Evolutionary conservation across 2,113 vertebrate genomes (phyloP).

Genomic region (Cacatua alba): DNA sequence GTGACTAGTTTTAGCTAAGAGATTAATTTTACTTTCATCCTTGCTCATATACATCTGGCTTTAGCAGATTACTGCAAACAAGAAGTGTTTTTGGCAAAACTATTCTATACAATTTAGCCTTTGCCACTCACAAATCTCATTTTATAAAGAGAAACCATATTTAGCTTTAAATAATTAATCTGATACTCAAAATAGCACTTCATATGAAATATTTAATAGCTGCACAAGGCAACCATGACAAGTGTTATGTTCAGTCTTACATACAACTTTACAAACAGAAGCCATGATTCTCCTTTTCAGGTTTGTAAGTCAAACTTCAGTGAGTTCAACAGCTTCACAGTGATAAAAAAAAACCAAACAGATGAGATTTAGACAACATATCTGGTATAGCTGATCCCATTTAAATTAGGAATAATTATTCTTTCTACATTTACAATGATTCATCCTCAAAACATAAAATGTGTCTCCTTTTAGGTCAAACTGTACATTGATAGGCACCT

Average conservation of each 20-base stretch:
- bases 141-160: background rate
- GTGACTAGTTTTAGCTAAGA: background rate
- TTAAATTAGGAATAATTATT: background rate
- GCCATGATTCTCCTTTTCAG: background rate
- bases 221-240: background rate
- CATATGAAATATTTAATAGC: slow-evolving; percentile 11
- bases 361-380: background rate
- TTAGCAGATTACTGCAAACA: background rate
- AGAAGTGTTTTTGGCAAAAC: background rate
- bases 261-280: background rate
- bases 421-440: background rate
- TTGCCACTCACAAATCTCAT: background rate
- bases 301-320: background rate
- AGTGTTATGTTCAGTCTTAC: background rate
- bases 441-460: background rate
- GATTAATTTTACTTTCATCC: background rate
- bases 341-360: background rate
- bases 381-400: background rate
- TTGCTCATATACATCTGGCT: background rate
- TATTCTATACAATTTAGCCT: background rate
- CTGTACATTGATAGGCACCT: background rate
- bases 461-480: background rate
- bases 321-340: background rate
- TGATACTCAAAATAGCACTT: background rate
- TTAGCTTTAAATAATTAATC: slow-evolving; percentile 18